Evolutionary conservation across 2,797 vertebrate genomes (phyloP), one percentile per base, ranked within the genome.

Genomic region (Dipus sagitta): DNA sequence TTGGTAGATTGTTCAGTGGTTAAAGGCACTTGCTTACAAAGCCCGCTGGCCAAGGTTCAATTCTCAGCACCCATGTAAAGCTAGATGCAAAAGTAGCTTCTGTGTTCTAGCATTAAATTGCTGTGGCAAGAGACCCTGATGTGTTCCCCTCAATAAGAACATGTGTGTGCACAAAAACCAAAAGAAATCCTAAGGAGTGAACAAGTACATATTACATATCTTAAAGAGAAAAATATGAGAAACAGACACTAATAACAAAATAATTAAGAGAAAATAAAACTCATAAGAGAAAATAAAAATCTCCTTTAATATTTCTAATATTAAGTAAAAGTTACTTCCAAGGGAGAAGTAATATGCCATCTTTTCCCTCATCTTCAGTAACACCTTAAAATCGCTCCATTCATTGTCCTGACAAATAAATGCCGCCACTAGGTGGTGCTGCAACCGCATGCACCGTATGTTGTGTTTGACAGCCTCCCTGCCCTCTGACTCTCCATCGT

Each of bases 361-460:
- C 6, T 58, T 34, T 86, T 42, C 26, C 60, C 6, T 92, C 32
- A 32, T 54, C 21, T 84, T 81, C 47, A 78, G 34, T 71, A 58
- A 52, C 34, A 13, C 32, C 38, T 47, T 42, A 77, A 54, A 28
- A 42, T 0, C 14, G 1, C 23, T 4, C n/a, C 9, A 47, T 28
- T 6, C 11, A 24, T 5, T 2, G 2, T 0, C 1, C 8, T 28
- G 1, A 77, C 3, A 1, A 60, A 12, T 62, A 71, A 3, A 12
- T 6, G 8, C 0, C 17, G 82, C 94, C 96, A 88, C 87, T 30
- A 80, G 96, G 64, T 78, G 96, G 87, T 93, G 54, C 92, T 92
- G 95, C 20, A 26, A n/a, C 3, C 42, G 1, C 68, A 64, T 30
- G 9, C 47, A 18, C n/a, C 2, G 24, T 18, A 34, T 17, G 30